Evolutionary conservation across 2,797 vertebrate genomes (phyloP).

Genomic region (Tenualosa thibaudeaui): DNA sequence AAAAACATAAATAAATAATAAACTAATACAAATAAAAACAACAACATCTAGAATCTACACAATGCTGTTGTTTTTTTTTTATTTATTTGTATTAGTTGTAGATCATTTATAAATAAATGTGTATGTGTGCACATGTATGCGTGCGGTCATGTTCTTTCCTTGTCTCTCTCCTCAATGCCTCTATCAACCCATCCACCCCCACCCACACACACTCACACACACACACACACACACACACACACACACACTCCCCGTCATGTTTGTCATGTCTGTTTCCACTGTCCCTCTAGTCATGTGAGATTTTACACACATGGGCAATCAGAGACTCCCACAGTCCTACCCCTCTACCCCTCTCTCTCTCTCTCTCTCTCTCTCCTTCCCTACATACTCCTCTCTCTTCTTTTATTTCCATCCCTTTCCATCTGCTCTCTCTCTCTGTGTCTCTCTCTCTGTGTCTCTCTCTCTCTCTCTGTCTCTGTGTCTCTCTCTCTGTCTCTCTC

Average conservation of each 20-base stretch:
- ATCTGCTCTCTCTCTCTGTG: background rate
- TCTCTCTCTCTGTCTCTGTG: background rate
- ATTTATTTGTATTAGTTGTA: too few species aligned
- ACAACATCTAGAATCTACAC: too few species aligned
- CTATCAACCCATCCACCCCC: too few species aligned
- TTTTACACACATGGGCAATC: conserved; percentile 15
- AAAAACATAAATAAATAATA: too few species aligned
- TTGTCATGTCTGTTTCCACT: conserved; percentile 11
- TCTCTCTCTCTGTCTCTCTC: conserved; percentile 4
- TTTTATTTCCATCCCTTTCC: background rate
- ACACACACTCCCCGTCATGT: background rate
- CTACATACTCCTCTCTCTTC: background rate
- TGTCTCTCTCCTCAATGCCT: background rate
- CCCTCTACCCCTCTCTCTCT: conserved; percentile 27
- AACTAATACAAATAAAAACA: too few species aligned
- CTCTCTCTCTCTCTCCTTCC: background rate
- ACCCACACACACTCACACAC: too few species aligned
- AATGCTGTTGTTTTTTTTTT: too few species aligned
- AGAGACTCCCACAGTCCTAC: conserved; percentile 2
- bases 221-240: too few species aligned
- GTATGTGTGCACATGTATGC: too few species aligned
- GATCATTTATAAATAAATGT: too few species aligned
- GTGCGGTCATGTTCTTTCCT: background rate
- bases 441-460: too few species aligned
- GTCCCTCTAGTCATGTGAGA: background rate